phyloP scores from a whole-genome alignment of 2,113 vertebrate species.

The Polyodon spathula region DNA sequence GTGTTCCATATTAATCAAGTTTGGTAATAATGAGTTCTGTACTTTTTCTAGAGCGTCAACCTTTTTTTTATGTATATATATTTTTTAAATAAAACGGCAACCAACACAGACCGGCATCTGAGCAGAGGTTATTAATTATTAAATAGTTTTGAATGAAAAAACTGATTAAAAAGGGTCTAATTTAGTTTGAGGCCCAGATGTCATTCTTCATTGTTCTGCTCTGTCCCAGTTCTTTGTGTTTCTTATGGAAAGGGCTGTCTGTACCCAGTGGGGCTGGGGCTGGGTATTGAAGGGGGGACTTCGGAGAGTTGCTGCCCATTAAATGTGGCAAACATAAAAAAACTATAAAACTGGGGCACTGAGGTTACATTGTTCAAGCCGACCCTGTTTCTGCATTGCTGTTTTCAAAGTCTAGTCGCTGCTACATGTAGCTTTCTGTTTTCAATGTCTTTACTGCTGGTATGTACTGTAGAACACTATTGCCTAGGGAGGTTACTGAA shows the following conservation, averaged over 20 bases:
- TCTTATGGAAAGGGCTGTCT: slow-evolving; percentile 59
- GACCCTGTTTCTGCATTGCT: too few relatives aligned
- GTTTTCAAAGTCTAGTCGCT: slow-evolving; percentile 23
- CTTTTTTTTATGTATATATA: too few relatives aligned
- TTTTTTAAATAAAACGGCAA: too few relatives aligned
- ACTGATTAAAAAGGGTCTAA: slow-evolving; percentile 44
- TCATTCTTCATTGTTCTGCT: slow-evolving; percentile 70
- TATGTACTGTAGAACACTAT: slow-evolving; percentile 18
- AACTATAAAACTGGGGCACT: too few relatives aligned
- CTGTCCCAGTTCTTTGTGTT: slow-evolving; percentile 61
- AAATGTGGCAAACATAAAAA: too few relatives aligned
- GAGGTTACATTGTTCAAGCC: too few relatives aligned
- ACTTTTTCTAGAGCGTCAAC: too few relatives aligned
- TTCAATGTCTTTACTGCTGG: slow-evolving; percentile 30
- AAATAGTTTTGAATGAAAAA: background rate
- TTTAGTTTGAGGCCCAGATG: slow-evolving; percentile 60
- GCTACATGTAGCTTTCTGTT: slow-evolving; percentile 22
- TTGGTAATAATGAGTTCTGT: too few relatives aligned
- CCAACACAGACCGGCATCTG: too few relatives aligned
- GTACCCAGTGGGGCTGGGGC: slow-evolving; percentile 49
- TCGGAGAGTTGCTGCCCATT: slow-evolving; percentile 2
- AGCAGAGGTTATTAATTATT: background rate
- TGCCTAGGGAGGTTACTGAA: slow-evolving; percentile 35
- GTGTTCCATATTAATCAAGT: too few relatives aligned
- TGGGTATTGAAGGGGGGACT: slow-evolving; percentile 26